A percentile compares a stretch with the other conserved stretches of the same genome.
phyloP scores from a whole-genome alignment of 2,888 invertebrate genomes.

The Caradrina kadenii region DNA sequence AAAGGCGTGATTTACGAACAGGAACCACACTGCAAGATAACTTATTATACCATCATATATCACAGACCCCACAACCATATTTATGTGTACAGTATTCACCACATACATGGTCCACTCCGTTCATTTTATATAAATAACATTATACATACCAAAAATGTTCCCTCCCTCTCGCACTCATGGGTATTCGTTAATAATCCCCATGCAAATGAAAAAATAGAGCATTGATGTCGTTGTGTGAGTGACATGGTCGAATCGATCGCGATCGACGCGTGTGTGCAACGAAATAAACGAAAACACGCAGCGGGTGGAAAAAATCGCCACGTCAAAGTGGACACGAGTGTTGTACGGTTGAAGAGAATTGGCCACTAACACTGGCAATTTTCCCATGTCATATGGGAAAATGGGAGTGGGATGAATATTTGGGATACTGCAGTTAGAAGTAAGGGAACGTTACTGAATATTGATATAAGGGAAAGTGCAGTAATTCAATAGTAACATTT shows the following conservation, averaged over 20 bases:
- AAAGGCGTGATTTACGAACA: too few species aligned
- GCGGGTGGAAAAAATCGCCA: constrained; percentile 82
- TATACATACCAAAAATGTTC: constrained; percentile 39
- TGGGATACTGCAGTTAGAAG: too few species aligned
- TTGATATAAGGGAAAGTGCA: too few species aligned
- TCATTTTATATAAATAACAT: constrained; percentile 46
- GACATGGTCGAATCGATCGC: constrained; percentile 79
- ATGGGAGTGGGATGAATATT: too few species aligned
- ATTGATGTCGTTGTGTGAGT: constrained; percentile 57
- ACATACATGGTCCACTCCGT: constrained; percentile 16
- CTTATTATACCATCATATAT: constrained; percentile 14
- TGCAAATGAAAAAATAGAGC: constrained; percentile 63
- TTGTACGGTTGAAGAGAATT: constrained; percentile 60
- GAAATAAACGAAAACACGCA: constrained; percentile 87
- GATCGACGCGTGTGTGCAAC: constrained; percentile 81
- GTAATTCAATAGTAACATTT: too few species aligned
- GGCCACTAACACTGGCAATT: constrained; percentile 54
- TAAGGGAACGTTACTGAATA: too few species aligned
- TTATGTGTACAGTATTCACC: neutral
- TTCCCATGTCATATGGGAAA: too few species aligned
- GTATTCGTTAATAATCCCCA: constrained; percentile 58
- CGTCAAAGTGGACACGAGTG: constrained; percentile 85
- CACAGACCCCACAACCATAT: neutral
- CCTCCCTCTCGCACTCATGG: constrained; percentile 30
- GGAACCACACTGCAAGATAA: neutral